phyloP scores from a whole-genome alignment of 2,797 vertebrate genomes.

The Ctenopoma kingsleyae region DNA sequence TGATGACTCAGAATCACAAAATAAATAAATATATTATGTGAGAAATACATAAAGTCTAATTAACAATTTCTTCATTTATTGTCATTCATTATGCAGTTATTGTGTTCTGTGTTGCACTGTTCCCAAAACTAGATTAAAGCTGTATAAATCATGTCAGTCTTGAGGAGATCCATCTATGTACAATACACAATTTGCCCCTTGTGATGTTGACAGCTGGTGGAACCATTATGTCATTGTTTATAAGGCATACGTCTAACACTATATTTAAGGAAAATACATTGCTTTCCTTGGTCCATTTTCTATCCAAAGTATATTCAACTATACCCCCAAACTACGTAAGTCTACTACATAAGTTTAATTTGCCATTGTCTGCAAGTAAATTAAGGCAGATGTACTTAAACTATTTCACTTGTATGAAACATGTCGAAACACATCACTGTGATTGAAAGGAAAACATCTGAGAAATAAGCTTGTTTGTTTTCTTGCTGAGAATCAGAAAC shows the following conservation, averaged over 20 bases:
- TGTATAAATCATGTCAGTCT: conserved; percentile 22
- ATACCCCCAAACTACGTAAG: conserved; percentile 1
- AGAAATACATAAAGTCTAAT: conserved; percentile 50
- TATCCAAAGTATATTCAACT: conserved; percentile 1
- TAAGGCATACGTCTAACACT: conserved; percentile 23
- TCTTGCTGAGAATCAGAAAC: conserved; percentile 8
- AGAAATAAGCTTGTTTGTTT: neutral
- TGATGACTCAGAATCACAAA: conserved; percentile 58
- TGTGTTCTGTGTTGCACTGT: conserved; percentile 18
- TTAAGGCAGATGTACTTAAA: conserved; percentile 8
- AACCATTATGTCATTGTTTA: conserved; percentile 28
- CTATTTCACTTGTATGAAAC: conserved; percentile 1
- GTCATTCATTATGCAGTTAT: conserved; percentile 36
- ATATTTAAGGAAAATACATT: conserved; percentile 19
- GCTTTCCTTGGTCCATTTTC: conserved; percentile 21
- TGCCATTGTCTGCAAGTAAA: conserved; percentile 11
- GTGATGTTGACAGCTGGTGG: conserved; percentile 34
- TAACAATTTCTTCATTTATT: conserved; percentile 34
- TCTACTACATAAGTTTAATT: neutral
- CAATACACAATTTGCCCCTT: conserved; percentile 16
- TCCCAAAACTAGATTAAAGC: conserved; percentile 21
- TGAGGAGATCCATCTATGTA: conserved; percentile 12
- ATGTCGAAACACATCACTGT: conserved; percentile 13
- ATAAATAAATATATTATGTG: conserved; percentile 78
- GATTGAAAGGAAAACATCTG: conserved; percentile 6